A percentile compares a stretch with the other conserved stretches of the same genome.
Conservation (phyloP, 2,797 vertebrate species). For the Enoplosus armatus region DNA sequence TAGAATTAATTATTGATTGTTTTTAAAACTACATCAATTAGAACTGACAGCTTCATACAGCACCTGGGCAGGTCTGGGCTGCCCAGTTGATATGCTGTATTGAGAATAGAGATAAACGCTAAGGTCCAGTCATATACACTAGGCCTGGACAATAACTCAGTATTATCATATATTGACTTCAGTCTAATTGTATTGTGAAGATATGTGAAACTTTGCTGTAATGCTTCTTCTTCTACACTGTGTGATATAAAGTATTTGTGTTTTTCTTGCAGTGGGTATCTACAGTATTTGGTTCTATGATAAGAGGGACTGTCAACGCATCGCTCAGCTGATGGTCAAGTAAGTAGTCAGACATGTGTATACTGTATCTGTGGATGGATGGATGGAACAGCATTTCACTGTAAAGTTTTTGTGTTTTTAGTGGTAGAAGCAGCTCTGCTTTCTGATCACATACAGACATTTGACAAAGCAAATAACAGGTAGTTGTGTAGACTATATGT, state of each 20-base stretch:
- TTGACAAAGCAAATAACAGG: background rate
- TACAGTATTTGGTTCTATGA: slow-evolving; percentile 99
- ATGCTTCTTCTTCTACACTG: background rate
- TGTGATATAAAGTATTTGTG: slow-evolving; percentile 31
- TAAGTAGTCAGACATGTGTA: slow-evolving; percentile 81
- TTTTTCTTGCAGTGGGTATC: slow-evolving; percentile 90
- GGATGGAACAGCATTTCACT: background rate
- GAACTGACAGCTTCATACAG: background rate
- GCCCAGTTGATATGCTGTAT: background rate
- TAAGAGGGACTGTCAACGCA: slow-evolving; percentile 97
- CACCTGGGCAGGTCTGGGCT: too few relatives aligned
- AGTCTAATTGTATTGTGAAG: background rate
- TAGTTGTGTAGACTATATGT: background rate
- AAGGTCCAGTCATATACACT: background rate
- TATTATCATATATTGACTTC: background rate
- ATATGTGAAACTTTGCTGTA: too few relatives aligned
- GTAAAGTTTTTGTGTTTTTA: background rate
- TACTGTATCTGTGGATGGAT: slow-evolving; percentile 1
- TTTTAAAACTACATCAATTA: background rate
- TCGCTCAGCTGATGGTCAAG: slow-evolving; percentile 97
- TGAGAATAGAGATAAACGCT: background rate
- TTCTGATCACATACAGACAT: background rate
- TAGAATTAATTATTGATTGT: background rate
- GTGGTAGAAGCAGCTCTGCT: background rate
- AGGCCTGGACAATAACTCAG: background rate